Percentiles rank a stretch among this genome's conserved stretches.
phyloP scores from a whole-genome alignment of 64 coral and sea anemone genomes.

The Orbicella faveolata region DNA sequence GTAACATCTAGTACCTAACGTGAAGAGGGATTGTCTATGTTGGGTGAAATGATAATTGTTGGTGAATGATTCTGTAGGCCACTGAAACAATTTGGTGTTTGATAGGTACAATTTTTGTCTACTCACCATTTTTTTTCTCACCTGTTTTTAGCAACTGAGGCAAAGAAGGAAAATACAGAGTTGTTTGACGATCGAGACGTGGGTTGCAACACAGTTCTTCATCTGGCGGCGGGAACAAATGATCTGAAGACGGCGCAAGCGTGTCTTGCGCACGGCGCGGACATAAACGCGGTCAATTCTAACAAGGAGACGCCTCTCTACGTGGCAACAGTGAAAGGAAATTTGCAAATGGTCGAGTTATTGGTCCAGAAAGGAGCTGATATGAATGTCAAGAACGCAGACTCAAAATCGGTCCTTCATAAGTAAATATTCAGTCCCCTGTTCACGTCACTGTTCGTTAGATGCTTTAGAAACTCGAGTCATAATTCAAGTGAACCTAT shows the following conservation, averaged over 20 bases:
- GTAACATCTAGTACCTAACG: no score
- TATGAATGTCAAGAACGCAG: conserved; percentile 35
- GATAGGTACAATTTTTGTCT: no score
- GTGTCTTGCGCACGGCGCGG: conserved; percentile 48
- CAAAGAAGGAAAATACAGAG: background rate
- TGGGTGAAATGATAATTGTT: no score
- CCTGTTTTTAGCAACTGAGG: background rate
- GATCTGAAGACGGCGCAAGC: conserved; percentile 33
- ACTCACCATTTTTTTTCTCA: no score
- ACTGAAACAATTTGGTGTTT: no score
- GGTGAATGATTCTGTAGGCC: no score
- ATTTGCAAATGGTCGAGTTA: conserved; percentile 54
- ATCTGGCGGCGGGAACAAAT: conserved; percentile 64
- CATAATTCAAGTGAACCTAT: no score
- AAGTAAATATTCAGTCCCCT: background rate
- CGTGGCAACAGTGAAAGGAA: conserved; percentile 65
- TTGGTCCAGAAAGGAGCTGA: conserved; percentile 42
- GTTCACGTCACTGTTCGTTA: no score
- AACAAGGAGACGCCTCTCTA: conserved; percentile 53
- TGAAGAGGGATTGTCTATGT: no score
- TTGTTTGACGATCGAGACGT: conserved; percentile 11
- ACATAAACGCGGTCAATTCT: conserved; percentile 35
- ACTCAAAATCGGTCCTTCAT: conserved; percentile 63
- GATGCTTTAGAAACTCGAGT: no score
- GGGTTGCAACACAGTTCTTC: conserved; percentile 55